These are phyloP conservation scores for Hydroisotoma schaefferi DNA, from an alignment of 2,888 invertebrate species.

Conservation along the genomic window DNA sequence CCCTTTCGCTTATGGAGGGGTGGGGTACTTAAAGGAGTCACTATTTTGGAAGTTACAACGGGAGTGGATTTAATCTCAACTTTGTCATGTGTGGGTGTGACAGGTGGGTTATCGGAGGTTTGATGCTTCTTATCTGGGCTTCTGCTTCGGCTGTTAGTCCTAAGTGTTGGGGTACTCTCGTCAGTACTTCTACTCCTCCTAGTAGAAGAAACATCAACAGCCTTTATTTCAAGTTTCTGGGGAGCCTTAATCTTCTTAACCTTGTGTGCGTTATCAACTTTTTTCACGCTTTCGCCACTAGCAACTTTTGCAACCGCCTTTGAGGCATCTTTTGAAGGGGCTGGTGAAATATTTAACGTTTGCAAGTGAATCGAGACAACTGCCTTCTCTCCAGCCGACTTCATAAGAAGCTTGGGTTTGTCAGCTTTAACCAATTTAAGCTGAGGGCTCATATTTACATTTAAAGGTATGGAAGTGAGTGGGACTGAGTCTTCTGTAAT, in stretches of 20 bases:
- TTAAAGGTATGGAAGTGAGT: constrained; percentile 3
- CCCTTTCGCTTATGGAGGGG: constrained; percentile 19
- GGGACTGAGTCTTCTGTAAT: constrained; percentile 35
- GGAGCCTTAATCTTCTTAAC: constrained; percentile 1
- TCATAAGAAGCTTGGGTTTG: not conserved
- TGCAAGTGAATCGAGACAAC: constrained; percentile 2
- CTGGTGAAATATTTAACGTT: constrained; percentile 5
- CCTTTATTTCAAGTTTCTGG: not conserved
- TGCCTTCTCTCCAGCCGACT: not conserved
- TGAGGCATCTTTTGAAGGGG: too few species aligned
- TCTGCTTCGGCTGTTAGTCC: constrained; percentile 16
- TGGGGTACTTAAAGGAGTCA: not conserved
- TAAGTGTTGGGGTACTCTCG: not conserved
- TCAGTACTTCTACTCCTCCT: not conserved
- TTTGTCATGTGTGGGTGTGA: not conserved
- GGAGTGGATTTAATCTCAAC: not conserved
- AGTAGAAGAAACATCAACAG: not conserved
- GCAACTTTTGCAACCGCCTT: too few species aligned
- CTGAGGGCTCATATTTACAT: not conserved
- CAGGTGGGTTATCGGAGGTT: too few species aligned
- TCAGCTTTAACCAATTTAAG: not conserved
- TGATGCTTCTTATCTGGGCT: constrained; percentile 33
- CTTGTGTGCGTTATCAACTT: too few species aligned
- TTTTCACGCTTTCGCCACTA: too few species aligned
- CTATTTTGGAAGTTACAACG: not conserved